Base-by-base conservation (phyloP, 1,140 invertebrate genomes). In the Battus philenor region DNA sequence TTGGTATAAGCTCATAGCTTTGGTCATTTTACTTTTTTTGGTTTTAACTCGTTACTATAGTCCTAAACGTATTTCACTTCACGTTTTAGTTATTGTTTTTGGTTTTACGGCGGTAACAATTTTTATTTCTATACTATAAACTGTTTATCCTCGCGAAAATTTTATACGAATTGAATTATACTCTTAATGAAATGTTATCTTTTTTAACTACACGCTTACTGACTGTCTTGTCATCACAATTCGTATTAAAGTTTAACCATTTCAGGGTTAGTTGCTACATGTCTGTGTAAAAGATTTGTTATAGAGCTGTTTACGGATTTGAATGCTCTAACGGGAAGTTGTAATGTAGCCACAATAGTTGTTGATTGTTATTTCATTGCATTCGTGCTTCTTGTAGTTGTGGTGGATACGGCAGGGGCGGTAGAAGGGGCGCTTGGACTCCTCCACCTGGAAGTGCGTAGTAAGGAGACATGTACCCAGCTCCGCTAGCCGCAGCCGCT, bases 381-480 rank as follows among this genome's bases (percentile, higher is more conserved):
- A 87, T 87, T 43, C 86, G 72, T 1, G 86, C 84, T 43, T 87
- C 86, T 56, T 87, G 86, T 1, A 87, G 65, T 38, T 72, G 73
- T n/a, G 77, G 86, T 8, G 84, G 86, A 50, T 85, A 85, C 0
- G 75, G 60, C 2, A 86, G 74, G 0, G 71, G 77, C 0, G 77
- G 86, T 3, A 86, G 90, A 48, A 92, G 91, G 2, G 89, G 90
- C 2, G 87, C 90, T 44, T 92, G 86, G 11, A 89, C 90, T 54
- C 88, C 87, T 6, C 88, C 90, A 26, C 91, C 82, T 41, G 89
- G 91, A 48, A 93, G 70, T 18, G 91, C 89, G 59, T 86, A 86
- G 63, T 93, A 93, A 0, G 91, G 91, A n/a, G 89, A 89, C 78
- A 92, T 87, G 68, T 92, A 92, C 55, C 91, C 90, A 4, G 91